phyloP scores from a whole-genome alignment of 2,797 vertebrate genomes.

The Stomatorhinus walkeri region DNA sequence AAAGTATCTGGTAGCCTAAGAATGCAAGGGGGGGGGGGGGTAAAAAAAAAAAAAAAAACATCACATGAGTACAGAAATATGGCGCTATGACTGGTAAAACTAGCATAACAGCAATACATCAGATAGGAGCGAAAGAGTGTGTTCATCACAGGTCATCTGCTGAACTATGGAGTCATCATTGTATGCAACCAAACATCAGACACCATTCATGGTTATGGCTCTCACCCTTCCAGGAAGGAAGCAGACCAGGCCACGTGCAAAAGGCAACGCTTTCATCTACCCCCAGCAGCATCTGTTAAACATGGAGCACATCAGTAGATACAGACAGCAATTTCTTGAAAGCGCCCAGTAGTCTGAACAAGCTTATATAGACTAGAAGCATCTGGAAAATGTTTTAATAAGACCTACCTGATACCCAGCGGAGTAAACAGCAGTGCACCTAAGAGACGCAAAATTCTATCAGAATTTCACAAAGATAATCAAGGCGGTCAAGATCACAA shows the following conservation, averaged over 20 bases:
- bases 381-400: background rate
- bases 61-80: background rate
- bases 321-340: background rate
- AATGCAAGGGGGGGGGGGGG: background rate
- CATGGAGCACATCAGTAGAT: background rate
- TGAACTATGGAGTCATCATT: slow-evolving; percentile 82
- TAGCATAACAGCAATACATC: slow-evolving; percentile 55
- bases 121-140: slow-evolving; percentile 74
- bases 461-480: background rate
- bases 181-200: slow-evolving; percentile 31
- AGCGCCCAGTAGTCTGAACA: background rate
- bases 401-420: background rate
- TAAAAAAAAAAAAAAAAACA: background rate
- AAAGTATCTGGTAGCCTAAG: background rate
- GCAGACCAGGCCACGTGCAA: background rate
- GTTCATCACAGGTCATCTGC: slow-evolving; percentile 62
- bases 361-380: background rate
- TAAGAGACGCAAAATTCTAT: background rate
- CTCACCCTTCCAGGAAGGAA: background rate
- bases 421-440: background rate
- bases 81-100: background rate
- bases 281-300: background rate
- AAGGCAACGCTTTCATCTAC: background rate
- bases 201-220: background rate
- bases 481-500: slow-evolving; percentile 41